phyloP scores from a whole-genome alignment of 2,113 vertebrate genomes.

The Elgaria multicarinata region DNA sequence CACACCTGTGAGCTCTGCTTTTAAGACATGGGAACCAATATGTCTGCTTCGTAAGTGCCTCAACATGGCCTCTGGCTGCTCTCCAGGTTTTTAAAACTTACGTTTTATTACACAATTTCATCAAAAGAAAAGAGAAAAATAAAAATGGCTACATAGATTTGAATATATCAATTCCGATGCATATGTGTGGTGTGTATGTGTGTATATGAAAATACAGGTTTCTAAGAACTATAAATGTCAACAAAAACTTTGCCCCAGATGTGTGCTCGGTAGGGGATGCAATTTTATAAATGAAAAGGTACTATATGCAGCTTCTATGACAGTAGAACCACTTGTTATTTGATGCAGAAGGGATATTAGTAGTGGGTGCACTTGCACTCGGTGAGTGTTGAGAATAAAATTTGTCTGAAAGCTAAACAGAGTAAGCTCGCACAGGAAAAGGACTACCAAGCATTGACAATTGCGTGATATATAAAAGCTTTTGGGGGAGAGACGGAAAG shows the following conservation, averaged over 20 bases:
- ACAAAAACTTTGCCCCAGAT: too few relatives aligned
- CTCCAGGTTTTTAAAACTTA: too few relatives aligned
- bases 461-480: background rate
- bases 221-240: too few relatives aligned
- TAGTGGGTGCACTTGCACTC: background rate
- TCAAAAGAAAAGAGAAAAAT: too few relatives aligned
- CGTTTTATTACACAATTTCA: too few relatives aligned
- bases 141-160: too few relatives aligned
- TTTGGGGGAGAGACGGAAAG: too few relatives aligned
- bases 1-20: background rate
- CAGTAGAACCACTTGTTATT: background rate
- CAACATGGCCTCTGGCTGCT: background rate
- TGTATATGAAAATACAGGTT: too few relatives aligned
- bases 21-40: background rate
- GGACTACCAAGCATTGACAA: background rate
- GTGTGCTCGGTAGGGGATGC: too few relatives aligned
- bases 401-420: background rate
- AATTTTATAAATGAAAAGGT: too few relatives aligned
- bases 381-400: background rate
- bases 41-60: background rate
- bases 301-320: background rate
- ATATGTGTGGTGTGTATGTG: too few relatives aligned
- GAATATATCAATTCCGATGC: too few relatives aligned
- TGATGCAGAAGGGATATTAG: background rate
- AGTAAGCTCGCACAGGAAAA: background rate